These are phyloP conservation scores for Tetranychus urticae DNA, from an alignment of 1,140 invertebrate species.

Conservation along the genomic window DNA sequence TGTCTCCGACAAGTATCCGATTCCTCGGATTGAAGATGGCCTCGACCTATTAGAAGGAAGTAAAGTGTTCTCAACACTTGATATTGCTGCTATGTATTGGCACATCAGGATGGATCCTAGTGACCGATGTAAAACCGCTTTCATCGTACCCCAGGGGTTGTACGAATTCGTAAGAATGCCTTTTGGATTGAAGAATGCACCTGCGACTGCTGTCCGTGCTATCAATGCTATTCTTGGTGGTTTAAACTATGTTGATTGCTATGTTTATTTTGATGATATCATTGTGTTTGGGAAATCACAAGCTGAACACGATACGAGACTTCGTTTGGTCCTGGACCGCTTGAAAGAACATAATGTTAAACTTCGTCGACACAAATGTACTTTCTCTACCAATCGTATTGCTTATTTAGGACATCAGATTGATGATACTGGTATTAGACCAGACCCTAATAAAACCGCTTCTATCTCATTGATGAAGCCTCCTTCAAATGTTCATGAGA, in stretches of 20 bases:
- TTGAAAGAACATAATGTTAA: slow-evolving; percentile 8
- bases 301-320: slow-evolving; percentile 10
- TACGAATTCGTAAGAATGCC: slow-evolving; percentile 9
- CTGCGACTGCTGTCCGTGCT: slow-evolving; percentile 10
- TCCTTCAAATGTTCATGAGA: background rate
- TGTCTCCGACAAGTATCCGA: slow-evolving; percentile 5
- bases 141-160: background rate
- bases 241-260: background rate
- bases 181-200: slow-evolving; percentile 10
- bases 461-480: background rate
- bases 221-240: slow-evolving; percentile 10
- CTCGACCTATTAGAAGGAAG: slow-evolving; percentile 16
- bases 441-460: background rate
- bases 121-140: slow-evolving; percentile 11
- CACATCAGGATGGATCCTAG: slow-evolving; percentile 15
- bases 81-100: slow-evolving; percentile 18
- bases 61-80: slow-evolving; percentile 10
- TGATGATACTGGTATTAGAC: background rate
- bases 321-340: slow-evolving; percentile 12
- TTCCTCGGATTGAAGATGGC: slow-evolving; percentile 24
- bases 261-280: slow-evolving; percentile 14
- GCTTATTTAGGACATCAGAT: background rate
- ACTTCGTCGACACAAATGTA: slow-evolving; percentile 13
- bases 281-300: background rate
- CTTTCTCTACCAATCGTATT: background rate